Percentiles rank a stretch among this genome's conserved stretches.
phyloP scores from a whole-genome alignment of 2,888 invertebrate genomes.

The Acleris sparsana region DNA sequence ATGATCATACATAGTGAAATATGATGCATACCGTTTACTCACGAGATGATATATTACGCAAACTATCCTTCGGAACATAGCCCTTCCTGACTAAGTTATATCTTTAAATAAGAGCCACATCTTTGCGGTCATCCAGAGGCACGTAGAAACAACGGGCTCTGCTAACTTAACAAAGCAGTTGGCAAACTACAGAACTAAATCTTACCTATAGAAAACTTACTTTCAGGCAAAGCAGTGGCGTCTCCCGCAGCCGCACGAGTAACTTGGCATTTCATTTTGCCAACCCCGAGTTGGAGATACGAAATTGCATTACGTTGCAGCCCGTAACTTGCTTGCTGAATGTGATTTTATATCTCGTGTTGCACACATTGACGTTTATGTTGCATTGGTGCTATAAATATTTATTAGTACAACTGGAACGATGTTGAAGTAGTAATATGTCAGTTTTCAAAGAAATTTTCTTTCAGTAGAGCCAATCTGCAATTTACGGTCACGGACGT shows the following conservation, averaged over 20 bases:
- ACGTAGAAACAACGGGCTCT: conserved; percentile 13
- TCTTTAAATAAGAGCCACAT: conserved; percentile 12
- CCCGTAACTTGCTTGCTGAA: conserved; percentile 32
- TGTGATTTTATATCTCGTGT: conserved; percentile 35
- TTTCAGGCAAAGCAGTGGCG: background rate
- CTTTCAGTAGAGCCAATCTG: no score
- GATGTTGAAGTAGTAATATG: background rate
- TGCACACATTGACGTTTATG: conserved; percentile 32
- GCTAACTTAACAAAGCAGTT: conserved; percentile 17
- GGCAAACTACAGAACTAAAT: conserved; percentile 6
- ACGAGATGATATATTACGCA: no score
- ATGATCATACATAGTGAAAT: no score
- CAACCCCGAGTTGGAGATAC: conserved; percentile 18
- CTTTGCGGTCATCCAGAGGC: conserved; percentile 24
- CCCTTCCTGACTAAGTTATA: background rate
- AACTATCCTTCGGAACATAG: background rate
- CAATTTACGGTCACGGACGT: no score
- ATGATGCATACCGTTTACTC: no score
- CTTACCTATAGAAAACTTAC: background rate
- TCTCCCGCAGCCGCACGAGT: conserved; percentile 8
- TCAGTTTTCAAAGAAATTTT: no score
- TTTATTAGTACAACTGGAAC: conserved; percentile 19
- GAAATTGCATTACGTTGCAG: conserved; percentile 33
- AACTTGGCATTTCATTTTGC: conserved; percentile 15
- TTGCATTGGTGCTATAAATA: conserved; percentile 22